phyloP scores from a whole-genome alignment of 2,797 vertebrate species.

The Neosalanx taihuensis region DNA sequence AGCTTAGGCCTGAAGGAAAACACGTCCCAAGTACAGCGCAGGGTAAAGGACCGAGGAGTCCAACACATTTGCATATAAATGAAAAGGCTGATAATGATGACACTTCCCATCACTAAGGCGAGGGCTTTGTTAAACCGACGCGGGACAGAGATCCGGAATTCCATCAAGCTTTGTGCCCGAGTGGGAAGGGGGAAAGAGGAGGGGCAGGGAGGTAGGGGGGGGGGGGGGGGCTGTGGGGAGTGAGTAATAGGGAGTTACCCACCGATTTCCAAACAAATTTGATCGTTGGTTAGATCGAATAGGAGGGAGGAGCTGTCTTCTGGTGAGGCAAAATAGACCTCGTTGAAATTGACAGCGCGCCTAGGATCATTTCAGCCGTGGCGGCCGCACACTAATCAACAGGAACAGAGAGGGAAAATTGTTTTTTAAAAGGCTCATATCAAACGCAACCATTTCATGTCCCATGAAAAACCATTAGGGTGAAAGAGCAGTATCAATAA shows the following conservation, averaged over 20 bases:
- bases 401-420: neutral
- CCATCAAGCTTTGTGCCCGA: neutral
- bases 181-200: neutral
- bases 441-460: constrained; percentile 6
- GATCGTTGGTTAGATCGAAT: neutral
- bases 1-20: too few species aligned
- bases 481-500: constrained; percentile 9
- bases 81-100: too few species aligned
- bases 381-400: neutral
- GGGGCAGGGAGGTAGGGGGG: neutral
- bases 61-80: too few species aligned
- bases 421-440: constrained; percentile 2
- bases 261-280: neutral
- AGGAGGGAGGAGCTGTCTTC: neutral
- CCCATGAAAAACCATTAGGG: neutral
- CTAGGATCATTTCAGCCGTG: neutral
- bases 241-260: neutral
- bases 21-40: too few species aligned
- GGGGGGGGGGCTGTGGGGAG: neutral
- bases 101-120: too few species aligned
- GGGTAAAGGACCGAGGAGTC: too few species aligned
- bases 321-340: neutral
- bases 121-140: too few species aligned
- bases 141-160: too few species aligned
- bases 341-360: neutral